Percentiles rank a stretch among this genome's conserved stretches.
Evolutionary conservation across 1,140 invertebrate genomes (phyloP).

Genomic region (Calephelis nemesis): DNA sequence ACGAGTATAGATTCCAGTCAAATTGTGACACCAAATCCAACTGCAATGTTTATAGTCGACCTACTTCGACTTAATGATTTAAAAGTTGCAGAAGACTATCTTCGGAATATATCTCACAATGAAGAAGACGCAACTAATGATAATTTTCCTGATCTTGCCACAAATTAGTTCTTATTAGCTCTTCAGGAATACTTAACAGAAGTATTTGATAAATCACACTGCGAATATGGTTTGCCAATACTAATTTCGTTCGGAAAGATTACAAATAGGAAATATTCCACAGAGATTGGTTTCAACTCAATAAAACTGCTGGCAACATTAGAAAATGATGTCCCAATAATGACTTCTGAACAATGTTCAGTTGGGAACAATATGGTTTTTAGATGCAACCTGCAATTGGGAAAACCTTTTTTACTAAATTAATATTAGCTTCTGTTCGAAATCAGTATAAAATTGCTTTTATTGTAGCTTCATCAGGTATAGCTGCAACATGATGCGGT

Average conservation of each 20-base stretch:
- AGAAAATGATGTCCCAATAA: slow-evolving; percentile 28
- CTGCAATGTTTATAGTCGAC: no score
- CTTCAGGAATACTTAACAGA: slow-evolving; percentile 24
- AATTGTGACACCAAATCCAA: no score
- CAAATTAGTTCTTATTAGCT: slow-evolving; percentile 33
- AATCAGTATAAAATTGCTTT: no score
- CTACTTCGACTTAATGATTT: no score
- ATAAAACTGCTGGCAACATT: slow-evolving; percentile 33
- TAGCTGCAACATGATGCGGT: no score
- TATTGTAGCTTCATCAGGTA: no score
- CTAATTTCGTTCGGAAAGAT: no score
- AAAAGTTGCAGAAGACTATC: slow-evolving; percentile 33
- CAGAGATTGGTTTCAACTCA: slow-evolving; percentile 25
- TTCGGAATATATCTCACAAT: slow-evolving; percentile 29
- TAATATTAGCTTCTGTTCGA: no score
- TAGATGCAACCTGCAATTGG: no score
- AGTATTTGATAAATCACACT: slow-evolving; percentile 24
- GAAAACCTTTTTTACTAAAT: no score
- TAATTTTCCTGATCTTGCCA: slow-evolving; percentile 31
- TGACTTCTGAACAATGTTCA: slow-evolving; percentile 29
- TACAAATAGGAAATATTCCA: slow-evolving; percentile 32
- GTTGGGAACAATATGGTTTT: no score
- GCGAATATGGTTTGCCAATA: slow-evolving; percentile 34
- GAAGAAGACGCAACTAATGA: slow-evolving; percentile 32
- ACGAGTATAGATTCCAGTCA: no score